These are phyloP conservation scores for Lytechinus pictus DNA, from an alignment of 35 echinoderm and acorn worm genomes.

Conservation along the genomic window DNA sequence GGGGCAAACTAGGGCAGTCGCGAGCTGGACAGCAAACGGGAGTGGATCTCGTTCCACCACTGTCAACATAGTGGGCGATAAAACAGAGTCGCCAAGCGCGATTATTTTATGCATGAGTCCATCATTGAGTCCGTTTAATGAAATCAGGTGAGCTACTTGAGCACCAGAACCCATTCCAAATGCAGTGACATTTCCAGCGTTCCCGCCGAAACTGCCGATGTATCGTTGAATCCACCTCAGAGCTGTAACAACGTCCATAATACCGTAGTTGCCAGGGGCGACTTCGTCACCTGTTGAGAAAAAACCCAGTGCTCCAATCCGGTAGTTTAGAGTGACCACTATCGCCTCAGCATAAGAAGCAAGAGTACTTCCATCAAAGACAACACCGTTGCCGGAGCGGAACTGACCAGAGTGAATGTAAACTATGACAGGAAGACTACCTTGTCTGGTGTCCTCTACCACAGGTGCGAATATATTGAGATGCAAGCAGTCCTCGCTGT, in stretches of 20 bases:
- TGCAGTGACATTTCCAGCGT: constrained; percentile 52
- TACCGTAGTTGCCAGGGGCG: constrained; percentile 64
- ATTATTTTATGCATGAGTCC: constrained; percentile 37
- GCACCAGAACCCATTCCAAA: constrained; percentile 57
- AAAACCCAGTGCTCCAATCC: constrained; percentile 59
- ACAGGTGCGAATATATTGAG: constrained; percentile 64
- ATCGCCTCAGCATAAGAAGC: constrained; percentile 50
- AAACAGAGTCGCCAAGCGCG: neutral
- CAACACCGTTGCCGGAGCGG: neutral
- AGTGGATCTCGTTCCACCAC: neutral
- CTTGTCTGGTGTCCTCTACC: neutral
- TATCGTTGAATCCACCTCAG: constrained; percentile 59
- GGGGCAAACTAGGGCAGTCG: neutral
- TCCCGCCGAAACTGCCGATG: constrained; percentile 65
- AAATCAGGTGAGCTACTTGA: constrained; percentile 8
- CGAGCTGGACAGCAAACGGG: neutral
- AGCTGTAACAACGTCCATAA: constrained; percentile 49
- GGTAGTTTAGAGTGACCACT: constrained; percentile 61
- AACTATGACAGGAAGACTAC: constrained; percentile 63
- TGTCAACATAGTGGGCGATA: neutral
- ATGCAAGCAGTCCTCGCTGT: constrained; percentile 62
- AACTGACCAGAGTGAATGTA: constrained; percentile 54
- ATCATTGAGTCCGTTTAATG: constrained; percentile 35
- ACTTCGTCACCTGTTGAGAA: constrained; percentile 36
- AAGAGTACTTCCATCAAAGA: constrained; percentile 39